Evolutionary conservation across 1,140 invertebrate species (phyloP), one percentile per base, ranked within the genome.

Genomic region (Drosophila littoralis): DNA sequence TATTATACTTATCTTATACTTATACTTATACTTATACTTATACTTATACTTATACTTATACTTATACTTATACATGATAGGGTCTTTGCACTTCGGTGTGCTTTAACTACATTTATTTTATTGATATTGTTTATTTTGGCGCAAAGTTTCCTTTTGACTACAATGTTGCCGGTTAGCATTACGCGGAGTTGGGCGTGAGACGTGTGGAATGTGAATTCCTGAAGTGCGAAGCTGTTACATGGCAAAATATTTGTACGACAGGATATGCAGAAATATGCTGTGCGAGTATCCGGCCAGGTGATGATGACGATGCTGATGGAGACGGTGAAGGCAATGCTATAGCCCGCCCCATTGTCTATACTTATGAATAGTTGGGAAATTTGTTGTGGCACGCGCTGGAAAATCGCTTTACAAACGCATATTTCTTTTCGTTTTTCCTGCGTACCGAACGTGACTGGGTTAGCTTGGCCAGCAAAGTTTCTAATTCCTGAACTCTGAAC

Each of bases 251-350:
- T 88, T 88, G 83, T 88, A 80, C 84, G 51, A 75, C 84, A 89
- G 84, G 79, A 89, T 80, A 83, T 89, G 83, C 77, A 69, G 81
- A 89, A 88, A 89, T 88, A 83, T 88, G 83, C 73, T 71, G 32
- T 71, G 32, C 42, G 13, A 42, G 43, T 75, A 72, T 52, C 59
- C 60, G 64, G 50, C 50, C 35, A 58, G 45, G 60, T 69, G 59
- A 79, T 38, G 65, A 38, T 81, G 67, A 69, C 40, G 58, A 51
- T 59, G 70, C 64, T 74, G 63, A 43, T 58, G n/a, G 6, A 15
- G 57, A 33, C 35, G n/a, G 67, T 67, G 63, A 69, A 65, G 78
- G 51, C 68, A 75, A 77, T 86, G n/a, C n/a, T 79, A 70, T 32
- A 35, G 46, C 40, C 15, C 55, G 9, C 50, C 12, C 59, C 22